Base-by-base conservation (phyloP, 1,140 invertebrate genomes). In the Chionoecetes opilio region DNA sequence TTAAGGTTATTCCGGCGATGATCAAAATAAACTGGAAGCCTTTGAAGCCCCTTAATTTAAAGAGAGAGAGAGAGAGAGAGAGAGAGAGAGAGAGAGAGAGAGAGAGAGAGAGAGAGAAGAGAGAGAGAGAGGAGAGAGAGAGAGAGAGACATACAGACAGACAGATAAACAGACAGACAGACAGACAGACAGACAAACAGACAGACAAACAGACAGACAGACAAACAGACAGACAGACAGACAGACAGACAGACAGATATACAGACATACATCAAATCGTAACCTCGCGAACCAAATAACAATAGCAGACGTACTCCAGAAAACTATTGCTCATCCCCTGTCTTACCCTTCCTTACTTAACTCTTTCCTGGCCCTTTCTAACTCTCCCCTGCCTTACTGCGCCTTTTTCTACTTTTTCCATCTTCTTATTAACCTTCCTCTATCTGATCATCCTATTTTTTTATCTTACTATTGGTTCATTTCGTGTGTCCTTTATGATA, bases 41-140 rank as follows among this genome's bases (percentile, higher is more conserved):
- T 75, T 75, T 75, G 63, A n/a, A n/a, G 63, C 63, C 26, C 63
- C 63, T 75, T 75, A 26, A 75, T 75, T 75, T n/a, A n/a, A 26
- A n/a, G 63, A 75, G 63, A 75, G 63, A 75, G 63, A 75, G 63
- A 75, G 63, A 75, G 63, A 75, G 63, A 75, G 63, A 75, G 63
- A 75, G 63, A 75, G 63, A 75, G 63, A 75, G 63, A 75, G 63
- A 75, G 63, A 75, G 63, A 75, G 63, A 75, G 63, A 75, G 63
- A 75, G 63, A 75, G 63, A 75, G 63, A 75, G 63, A 75, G 63
- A 75, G 63, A 75, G 63, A 75, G 63, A 75, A 75, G 26, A n/a
- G 63, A 75, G 21, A 21, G 53, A 21, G 21, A 21, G 53, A 21
- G 53, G 21, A 75, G 63, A 11, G 63, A n/a, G 63, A 75, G 63